phyloP scores from a whole-genome alignment of 30 jellyfish, hydroid and myxozoan genomes.

The Sanderia malayensis region DNA sequence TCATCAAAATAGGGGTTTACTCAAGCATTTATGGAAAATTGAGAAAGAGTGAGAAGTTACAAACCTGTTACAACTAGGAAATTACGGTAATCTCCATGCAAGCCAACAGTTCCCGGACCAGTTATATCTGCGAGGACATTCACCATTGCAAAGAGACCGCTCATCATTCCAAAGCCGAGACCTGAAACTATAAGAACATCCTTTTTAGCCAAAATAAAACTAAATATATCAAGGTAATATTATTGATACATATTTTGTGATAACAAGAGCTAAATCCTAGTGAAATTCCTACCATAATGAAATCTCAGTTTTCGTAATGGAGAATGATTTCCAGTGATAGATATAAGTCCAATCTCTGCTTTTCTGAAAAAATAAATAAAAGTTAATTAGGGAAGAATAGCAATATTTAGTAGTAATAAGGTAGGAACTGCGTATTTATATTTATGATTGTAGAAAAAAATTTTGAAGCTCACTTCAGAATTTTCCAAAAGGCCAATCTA shows the following conservation, averaged over 20 bases:
- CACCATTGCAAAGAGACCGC: slow-evolving; percentile 92
- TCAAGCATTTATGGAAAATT: too few relatives aligned
- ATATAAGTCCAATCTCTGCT: slow-evolving; percentile 80
- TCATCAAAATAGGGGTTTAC: too few relatives aligned
- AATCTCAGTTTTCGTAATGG: slow-evolving; percentile 73
- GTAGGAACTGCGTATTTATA: too few relatives aligned
- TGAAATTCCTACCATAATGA: slow-evolving; percentile 73
- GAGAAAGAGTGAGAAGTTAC: too few relatives aligned
- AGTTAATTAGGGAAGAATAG: too few relatives aligned
- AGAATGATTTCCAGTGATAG: slow-evolving; percentile 66
- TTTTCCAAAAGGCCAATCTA: slow-evolving; percentile 77
- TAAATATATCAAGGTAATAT: neutral
- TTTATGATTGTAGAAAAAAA: too few relatives aligned
- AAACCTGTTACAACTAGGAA: slow-evolving; percentile 79
- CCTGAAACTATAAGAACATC: slow-evolving; percentile 61
- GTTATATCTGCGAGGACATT: slow-evolving; percentile 81
- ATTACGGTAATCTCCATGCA: slow-evolving; percentile 63
- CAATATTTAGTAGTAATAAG: too few relatives aligned
- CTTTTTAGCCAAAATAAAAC: neutral
- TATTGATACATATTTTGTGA: neutral
- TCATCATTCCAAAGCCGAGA: slow-evolving; percentile 87
- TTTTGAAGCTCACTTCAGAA: slow-evolving; percentile 66
- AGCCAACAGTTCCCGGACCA: slow-evolving; percentile 95
- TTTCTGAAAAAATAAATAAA: slow-evolving; percentile 45
- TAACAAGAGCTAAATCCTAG: neutral